phyloP scores from a whole-genome alignment of 2,888 invertebrate genomes.

The Patella caerulea region DNA sequence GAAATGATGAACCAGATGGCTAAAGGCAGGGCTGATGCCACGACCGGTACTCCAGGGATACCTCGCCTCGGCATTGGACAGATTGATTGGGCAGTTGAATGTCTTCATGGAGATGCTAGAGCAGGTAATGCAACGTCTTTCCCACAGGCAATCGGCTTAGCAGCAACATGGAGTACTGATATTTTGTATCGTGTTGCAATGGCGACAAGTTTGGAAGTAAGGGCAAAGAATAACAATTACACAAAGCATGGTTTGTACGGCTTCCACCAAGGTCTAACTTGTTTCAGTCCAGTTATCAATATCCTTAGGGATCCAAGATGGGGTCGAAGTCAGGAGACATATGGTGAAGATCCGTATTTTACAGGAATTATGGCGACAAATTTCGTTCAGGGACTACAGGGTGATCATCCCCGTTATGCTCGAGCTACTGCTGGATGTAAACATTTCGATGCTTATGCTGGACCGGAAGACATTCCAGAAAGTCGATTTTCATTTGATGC shows the following conservation, averaged over 20 bases:
- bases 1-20: conserved; percentile 56
- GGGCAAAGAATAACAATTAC: conserved; percentile 28
- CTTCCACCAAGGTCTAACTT: conserved; percentile 50
- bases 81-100: conserved; percentile 60
- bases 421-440: conserved; percentile 63
- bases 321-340: conserved; percentile 64
- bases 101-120: conserved; percentile 56
- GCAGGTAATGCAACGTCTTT: conserved; percentile 58
- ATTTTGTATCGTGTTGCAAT: conserved; percentile 22
- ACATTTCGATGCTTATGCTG: conserved; percentile 63
- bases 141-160: conserved; percentile 59
- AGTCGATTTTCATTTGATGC: conserved; percentile 49
- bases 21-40: conserved; percentile 41
- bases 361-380: conserved; percentile 44
- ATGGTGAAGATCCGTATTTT: conserved; percentile 63
- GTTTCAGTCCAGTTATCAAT: conserved; percentile 60
- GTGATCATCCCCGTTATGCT: conserved; percentile 52
- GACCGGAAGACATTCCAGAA: conserved; percentile 61
- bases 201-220: conserved; percentile 25
- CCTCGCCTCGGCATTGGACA: conserved; percentile 51
- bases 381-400: conserved; percentile 60
- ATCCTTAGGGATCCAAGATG: conserved; percentile 60
- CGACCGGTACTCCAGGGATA: conserved; percentile 47
- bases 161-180: conserved; percentile 45
- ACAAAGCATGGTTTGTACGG: conserved; percentile 30